These are phyloP conservation scores for Axea sp. DNA, from an alignment of 2,888 invertebrate genomes.

Conservation along the genomic window DNA sequence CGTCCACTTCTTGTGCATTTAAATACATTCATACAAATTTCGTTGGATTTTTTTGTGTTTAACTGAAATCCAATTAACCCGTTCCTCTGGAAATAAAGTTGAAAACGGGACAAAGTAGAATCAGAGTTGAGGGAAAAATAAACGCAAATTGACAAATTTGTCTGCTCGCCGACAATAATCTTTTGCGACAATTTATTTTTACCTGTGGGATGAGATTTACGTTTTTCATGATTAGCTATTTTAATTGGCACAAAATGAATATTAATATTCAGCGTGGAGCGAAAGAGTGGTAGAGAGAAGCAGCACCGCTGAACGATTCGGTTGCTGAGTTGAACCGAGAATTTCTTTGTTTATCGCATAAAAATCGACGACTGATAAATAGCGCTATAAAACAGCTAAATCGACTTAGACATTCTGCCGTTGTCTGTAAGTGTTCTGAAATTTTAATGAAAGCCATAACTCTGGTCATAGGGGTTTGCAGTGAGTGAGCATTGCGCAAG, in stretches of 20 bases:
- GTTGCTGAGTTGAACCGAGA: conserved; percentile 18
- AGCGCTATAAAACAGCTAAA: conserved; percentile 36
- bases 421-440: conserved; percentile 50
- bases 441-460: conserved; percentile 58
- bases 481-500: conserved; percentile 39
- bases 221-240: conserved; percentile 23
- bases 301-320: conserved; percentile 38
- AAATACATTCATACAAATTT: conserved; percentile 8
- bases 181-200: conserved; percentile 13
- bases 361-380: conserved; percentile 54
- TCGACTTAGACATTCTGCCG: conserved; percentile 44
- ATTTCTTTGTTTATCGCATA: conserved; percentile 38
- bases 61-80: conserved; percentile 14
- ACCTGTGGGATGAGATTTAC: conserved; percentile 1
- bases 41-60: conserved; percentile 10
- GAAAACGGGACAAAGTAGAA: no score
- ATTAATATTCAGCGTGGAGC: conserved; percentile 12
- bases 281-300: conserved; percentile 12
- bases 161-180: conserved; percentile 8
- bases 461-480: conserved; percentile 24
- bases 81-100: no score
- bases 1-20: not conserved
- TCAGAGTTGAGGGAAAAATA: no score
- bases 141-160: no score
- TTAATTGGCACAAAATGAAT: conserved; percentile 19